Percentiles rank a stretch among this genome's conserved stretches.
Conservation (phyloP, 2,797 vertebrate genomes). For the Catostomus latipinnis region DNA sequence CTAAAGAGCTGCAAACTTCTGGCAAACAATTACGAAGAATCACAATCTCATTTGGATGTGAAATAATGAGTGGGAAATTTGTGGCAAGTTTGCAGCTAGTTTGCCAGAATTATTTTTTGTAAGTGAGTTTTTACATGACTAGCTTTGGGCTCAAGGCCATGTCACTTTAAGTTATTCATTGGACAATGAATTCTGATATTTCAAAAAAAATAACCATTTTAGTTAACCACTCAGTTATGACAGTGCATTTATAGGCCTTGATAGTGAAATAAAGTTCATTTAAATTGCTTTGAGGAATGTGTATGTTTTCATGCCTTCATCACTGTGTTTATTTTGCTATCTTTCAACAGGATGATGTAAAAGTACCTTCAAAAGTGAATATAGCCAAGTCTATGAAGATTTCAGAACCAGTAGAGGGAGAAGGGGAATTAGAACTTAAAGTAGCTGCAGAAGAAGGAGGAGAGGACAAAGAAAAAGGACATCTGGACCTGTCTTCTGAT, state of each 20-base stretch:
- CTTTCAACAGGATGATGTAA: constrained; percentile 89
- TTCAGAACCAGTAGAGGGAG: constrained; percentile 81
- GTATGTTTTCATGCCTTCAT: background rate
- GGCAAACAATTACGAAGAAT: too few relatives aligned
- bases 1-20: too few relatives aligned
- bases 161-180: too few relatives aligned
- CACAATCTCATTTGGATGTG: too few relatives aligned
- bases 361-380: constrained; percentile 89
- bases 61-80: too few relatives aligned
- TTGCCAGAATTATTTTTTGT: too few relatives aligned
- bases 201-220: too few relatives aligned
- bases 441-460: constrained; percentile 74
- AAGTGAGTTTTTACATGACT: too few relatives aligned
- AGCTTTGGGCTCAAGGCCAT: too few relatives aligned
- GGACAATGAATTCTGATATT: too few relatives aligned
- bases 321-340: constrained; percentile 12
- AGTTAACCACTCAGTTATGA: background rate
- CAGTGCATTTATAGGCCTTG: background rate
- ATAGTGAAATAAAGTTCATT: background rate
- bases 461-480: constrained; percentile 84
- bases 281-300: constrained; percentile 5
- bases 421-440: constrained; percentile 81
- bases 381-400: constrained; percentile 92
- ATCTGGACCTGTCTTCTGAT: constrained; percentile 91
- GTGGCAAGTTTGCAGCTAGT: too few relatives aligned